Base-by-base conservation (phyloP, 1,140 invertebrate genomes). In the Trachymyrmex septentrionalis region DNA sequence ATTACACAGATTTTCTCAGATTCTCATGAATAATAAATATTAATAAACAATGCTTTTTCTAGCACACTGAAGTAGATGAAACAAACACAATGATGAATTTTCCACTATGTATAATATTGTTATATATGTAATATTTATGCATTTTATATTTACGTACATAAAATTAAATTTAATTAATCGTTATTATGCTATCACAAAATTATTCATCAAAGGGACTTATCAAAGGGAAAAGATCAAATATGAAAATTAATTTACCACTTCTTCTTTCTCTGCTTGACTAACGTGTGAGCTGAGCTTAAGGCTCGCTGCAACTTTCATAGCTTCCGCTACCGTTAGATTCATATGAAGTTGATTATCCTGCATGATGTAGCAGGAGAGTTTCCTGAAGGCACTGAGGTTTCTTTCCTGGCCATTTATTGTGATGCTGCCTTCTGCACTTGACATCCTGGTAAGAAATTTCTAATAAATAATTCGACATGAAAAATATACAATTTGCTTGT, bases 311-410 rank as follows among this genome's bases (percentile, higher is more conserved):
- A 99, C 98, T 89, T 97, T 97, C 98, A 99, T 99, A 3, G 98
- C 97, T 95, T 99, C 99, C 87, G 97, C 97, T 0, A 99, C 99
- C 0, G 98, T 98, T 67, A 99, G 96, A 95, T 99, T 99, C 0
- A 97, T 97, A 89, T 99, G 97, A 7, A 99, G 96, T 94, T 99
- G 98, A 96, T 99, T 99, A 93, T 99, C 98, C 95, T 99, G 99
- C 98, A 99, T 99, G 93, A 99, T 99, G 95, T 99, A 99, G 92
- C 98, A 98, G 0, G 98, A 99, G 86, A 99, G 96, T 96, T 99
- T 99, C 55, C 98, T 96, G 95, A 99, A 99, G 86, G 97, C 96
- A 81, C 98, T 97, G 85, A 99, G 94, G 95, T 99, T 98, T 76
- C 99, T 96, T 92, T 98, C 98, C 87, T 97, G 96, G 0, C 98